A percentile compares a stretch with the other conserved stretches of the same genome.
These are phyloP conservation scores for Junonia oenone DNA, from an alignment of 2,888 invertebrate species.

Conservation along the genomic window DNA sequence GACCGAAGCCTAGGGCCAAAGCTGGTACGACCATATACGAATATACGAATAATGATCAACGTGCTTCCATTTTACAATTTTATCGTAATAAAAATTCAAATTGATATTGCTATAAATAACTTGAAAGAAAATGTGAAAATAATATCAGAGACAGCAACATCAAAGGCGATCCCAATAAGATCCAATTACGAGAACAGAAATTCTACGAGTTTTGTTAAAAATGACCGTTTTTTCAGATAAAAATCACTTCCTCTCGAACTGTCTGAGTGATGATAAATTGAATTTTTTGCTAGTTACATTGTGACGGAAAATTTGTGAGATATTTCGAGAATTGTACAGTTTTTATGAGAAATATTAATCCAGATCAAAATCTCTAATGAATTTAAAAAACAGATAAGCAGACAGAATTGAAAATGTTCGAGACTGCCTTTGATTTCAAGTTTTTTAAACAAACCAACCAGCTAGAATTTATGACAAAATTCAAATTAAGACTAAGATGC, in stretches of 20 bases:
- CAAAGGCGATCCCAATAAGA: background rate
- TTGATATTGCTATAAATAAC: no score
- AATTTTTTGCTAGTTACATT: background rate
- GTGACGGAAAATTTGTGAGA: background rate
- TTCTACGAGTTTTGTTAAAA: background rate
- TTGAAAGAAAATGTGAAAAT: background rate
- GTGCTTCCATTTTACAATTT: no score
- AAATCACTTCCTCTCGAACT: slow-evolving; percentile 4
- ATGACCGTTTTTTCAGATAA: slow-evolving; percentile 8
- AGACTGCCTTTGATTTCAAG: no score
- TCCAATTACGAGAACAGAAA: background rate
- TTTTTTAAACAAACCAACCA: no score
- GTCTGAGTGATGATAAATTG: background rate
- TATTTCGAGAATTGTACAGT: background rate
- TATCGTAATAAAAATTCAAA: no score
- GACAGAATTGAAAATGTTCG: no score
- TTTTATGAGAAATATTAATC: background rate
- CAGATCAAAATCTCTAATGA: background rate
- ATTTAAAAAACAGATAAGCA: no score
- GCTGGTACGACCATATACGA: no score
- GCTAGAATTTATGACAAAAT: no score
- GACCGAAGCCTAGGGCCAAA: no score
- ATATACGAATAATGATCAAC: no score
- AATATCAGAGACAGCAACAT: background rate
- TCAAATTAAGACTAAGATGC: no score